A percentile compares a stretch with the other conserved stretches of the same genome.
Conservation (phyloP, 2,888 invertebrate genomes). For the Drosophila subsilvestris region DNA sequence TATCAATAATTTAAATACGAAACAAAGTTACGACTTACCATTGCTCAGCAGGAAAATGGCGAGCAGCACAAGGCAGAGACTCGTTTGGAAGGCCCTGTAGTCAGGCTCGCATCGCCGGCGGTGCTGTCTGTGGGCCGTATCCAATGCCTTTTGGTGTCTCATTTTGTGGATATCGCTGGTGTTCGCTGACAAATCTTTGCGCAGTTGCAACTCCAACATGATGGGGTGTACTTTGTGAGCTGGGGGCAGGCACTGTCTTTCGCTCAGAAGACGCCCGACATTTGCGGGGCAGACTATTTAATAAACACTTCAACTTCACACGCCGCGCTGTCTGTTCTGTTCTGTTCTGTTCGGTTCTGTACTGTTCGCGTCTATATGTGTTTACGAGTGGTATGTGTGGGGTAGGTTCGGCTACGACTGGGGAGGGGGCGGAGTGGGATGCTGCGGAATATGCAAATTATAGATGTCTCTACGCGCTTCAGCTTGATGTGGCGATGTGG, state of each 20-base stretch:
- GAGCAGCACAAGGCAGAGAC: slow-evolving; percentile 43
- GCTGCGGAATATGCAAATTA: slow-evolving; percentile 51
- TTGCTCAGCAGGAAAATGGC: slow-evolving; percentile 34
- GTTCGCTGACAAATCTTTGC: slow-evolving; percentile 52
- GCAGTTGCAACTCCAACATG: slow-evolving; percentile 47
- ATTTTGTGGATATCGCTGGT: slow-evolving; percentile 42
- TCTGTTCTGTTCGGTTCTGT: slow-evolving; percentile 25
- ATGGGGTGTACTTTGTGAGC: slow-evolving; percentile 19
- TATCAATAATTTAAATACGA: slow-evolving; percentile 8
- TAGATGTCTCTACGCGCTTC: slow-evolving; percentile 44
- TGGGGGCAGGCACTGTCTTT: slow-evolving; percentile 12
- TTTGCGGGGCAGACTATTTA: slow-evolving; percentile 66
- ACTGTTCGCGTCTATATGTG: slow-evolving; percentile 29
- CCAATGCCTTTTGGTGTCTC: slow-evolving; percentile 38
- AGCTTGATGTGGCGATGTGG: slow-evolving; percentile 29
- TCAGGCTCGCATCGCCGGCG: slow-evolving; percentile 20
- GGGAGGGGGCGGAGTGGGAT: slow-evolving; percentile 21
- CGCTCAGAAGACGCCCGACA: slow-evolving; percentile 47
- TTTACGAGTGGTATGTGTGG: neutral
- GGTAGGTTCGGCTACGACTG: slow-evolving; percentile 6
- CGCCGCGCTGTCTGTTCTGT: slow-evolving; percentile 43
- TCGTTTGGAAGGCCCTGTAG: slow-evolving; percentile 32
- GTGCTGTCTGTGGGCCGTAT: slow-evolving; percentile 27
- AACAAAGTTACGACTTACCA: slow-evolving; percentile 54
- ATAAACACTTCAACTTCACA: slow-evolving; percentile 74